Conservation (phyloP, 2,797 vertebrate species). For the Syndactyla subalaris region DNA sequence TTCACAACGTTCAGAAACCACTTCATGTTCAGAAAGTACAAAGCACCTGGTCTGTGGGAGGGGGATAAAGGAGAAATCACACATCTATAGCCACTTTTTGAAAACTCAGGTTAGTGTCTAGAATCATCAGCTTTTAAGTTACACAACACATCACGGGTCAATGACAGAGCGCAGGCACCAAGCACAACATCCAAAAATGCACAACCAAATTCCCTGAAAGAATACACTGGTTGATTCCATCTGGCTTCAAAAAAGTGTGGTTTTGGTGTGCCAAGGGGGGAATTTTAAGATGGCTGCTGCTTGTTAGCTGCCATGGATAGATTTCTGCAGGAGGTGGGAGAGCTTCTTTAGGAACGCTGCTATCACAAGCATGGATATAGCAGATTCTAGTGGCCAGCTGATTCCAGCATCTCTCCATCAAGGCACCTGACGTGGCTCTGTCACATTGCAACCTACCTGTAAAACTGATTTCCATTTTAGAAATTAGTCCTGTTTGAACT, state of each 20-base stretch:
- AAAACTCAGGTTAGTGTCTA: background rate
- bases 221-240: background rate
- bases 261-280: background rate
- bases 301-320: background rate
- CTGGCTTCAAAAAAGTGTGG: background rate
- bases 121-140: background rate
- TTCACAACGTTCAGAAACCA: slow-evolving; percentile 36
- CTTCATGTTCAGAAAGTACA: slow-evolving; percentile 12
- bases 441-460: background rate
- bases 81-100: background rate
- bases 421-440: background rate
- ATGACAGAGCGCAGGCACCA: background rate
- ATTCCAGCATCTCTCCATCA: background rate
- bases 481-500: background rate
- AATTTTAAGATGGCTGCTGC: background rate
- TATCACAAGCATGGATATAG: background rate
- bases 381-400: background rate
- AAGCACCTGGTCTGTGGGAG: slow-evolving; percentile 24
- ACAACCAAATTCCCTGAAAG: background rate
- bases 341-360: background rate
- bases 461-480: background rate
- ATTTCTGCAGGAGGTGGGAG: background rate
- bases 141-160: background rate
- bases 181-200: background rate
- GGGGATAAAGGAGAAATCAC: slow-evolving; percentile 11